Percentiles rank a stretch among this genome's conserved stretches.
These are phyloP conservation scores for Benitochromis conjunctus DNA, from an alignment of 2,113 vertebrate genomes.

Conservation along the genomic window DNA sequence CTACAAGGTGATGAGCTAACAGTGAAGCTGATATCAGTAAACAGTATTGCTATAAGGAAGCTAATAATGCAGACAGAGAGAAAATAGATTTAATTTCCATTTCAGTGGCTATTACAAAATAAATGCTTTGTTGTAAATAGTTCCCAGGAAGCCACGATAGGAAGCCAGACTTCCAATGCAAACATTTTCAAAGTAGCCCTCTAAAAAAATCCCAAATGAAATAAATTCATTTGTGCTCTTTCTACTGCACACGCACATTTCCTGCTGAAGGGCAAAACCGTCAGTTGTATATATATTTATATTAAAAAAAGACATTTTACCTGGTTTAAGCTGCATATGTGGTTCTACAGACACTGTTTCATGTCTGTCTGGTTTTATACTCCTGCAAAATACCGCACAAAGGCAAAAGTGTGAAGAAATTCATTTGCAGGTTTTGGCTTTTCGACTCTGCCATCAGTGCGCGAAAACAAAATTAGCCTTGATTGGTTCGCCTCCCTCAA, in stretches of 20 bases:
- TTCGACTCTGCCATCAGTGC: background rate
- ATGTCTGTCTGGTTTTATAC: background rate
- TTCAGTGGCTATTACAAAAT: background rate
- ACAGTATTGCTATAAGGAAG: background rate
- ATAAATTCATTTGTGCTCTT: background rate
- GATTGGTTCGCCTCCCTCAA: constrained; percentile 21
- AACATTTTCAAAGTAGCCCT: background rate
- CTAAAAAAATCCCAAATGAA: background rate
- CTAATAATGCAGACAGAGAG: background rate
- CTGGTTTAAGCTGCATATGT: background rate
- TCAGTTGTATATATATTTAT: background rate
- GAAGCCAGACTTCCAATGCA: background rate
- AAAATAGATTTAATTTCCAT: background rate
- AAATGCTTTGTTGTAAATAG: background rate
- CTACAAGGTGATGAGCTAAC: background rate
- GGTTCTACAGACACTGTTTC: background rate
- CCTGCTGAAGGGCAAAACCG: background rate
- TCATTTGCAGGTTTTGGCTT: background rate
- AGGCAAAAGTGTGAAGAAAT: background rate
- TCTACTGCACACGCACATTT: background rate
- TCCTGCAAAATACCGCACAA: background rate
- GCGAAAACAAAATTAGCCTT: constrained; percentile 25
- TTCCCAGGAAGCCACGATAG: background rate
- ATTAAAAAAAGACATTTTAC: background rate
- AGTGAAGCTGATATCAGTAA: background rate